Evolutionary conservation across 2,888 invertebrate species (phyloP).

Genomic region (Diogma glabrata): DNA sequence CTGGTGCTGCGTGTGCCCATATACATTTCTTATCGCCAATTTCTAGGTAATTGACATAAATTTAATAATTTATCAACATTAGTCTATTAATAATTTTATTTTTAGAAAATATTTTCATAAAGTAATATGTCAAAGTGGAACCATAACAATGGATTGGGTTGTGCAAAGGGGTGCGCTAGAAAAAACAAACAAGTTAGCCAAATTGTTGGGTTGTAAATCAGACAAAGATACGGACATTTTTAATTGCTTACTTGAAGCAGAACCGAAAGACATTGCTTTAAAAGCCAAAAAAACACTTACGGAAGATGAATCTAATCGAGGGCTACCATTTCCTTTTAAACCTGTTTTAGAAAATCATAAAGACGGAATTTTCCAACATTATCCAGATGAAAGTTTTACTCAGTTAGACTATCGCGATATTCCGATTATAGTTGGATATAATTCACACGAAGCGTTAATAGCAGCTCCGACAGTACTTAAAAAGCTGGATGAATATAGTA

Average conservation of each 20-base stretch:
- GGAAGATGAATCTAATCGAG: constrained; percentile 27
- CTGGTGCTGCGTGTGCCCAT: constrained; percentile 30
- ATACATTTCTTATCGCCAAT: constrained; percentile 27
- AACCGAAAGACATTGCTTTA: constrained; percentile 23
- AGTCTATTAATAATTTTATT: background rate
- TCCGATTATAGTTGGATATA: constrained; percentile 43
- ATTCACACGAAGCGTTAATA: constrained; percentile 43
- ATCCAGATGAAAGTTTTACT: background rate
- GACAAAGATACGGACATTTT: constrained; percentile 17
- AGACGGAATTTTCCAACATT: background rate
- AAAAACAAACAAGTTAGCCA: constrained; percentile 26
- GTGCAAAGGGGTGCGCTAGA: constrained; percentile 22
- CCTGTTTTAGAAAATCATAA: constrained; percentile 19
- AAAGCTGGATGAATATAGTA: constrained; percentile 23
- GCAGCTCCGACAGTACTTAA: constrained; percentile 23
- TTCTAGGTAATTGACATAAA: constrained; percentile 20
- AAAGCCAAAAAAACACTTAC: constrained; percentile 21
- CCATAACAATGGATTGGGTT: constrained; percentile 27
- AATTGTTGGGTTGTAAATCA: constrained; percentile 23
- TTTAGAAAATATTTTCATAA: constrained; percentile 28
- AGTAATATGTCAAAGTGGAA: constrained; percentile 32
- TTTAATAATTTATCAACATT: background rate
- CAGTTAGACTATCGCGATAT: constrained; percentile 25
- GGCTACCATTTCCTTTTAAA: constrained; percentile 27
- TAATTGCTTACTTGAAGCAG: constrained; percentile 12